Percentiles rank a stretch among this genome's conserved stretches.
Conservation (phyloP, 2,797 vertebrate species). For the Sarcophilus harrisii region DNA sequence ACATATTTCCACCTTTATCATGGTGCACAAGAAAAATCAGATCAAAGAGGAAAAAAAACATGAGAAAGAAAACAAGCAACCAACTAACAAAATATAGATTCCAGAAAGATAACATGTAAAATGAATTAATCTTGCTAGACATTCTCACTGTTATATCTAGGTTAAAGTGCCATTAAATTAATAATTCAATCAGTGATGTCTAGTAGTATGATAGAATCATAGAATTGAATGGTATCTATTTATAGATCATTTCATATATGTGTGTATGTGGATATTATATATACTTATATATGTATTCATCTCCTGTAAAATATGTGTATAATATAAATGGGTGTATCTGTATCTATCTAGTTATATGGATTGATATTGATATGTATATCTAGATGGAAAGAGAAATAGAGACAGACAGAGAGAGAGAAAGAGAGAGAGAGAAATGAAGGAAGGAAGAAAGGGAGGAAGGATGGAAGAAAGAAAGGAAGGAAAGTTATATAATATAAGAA, state of each 20-base stretch:
- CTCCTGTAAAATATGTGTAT: background rate
- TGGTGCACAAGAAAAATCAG: no score
- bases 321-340: background rate
- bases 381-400: background rate
- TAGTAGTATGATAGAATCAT: constrained; percentile 7
- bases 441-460: no score
- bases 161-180: background rate
- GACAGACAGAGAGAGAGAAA: no score
- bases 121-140: background rate
- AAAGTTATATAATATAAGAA: background rate
- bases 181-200: background rate
- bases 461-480: no score
- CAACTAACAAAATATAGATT: background rate
- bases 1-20: no score
- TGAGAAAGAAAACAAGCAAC: no score
- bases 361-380: background rate
- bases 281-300: background rate
- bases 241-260: background rate
- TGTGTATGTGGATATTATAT: no score
- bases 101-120: background rate
- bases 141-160: background rate
- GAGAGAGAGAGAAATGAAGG: no score
- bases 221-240: background rate
- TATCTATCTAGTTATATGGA: background rate
- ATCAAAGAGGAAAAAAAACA: no score